Conservation (phyloP, 1,140 invertebrate genomes). For the Maniola jurtina region DNA sequence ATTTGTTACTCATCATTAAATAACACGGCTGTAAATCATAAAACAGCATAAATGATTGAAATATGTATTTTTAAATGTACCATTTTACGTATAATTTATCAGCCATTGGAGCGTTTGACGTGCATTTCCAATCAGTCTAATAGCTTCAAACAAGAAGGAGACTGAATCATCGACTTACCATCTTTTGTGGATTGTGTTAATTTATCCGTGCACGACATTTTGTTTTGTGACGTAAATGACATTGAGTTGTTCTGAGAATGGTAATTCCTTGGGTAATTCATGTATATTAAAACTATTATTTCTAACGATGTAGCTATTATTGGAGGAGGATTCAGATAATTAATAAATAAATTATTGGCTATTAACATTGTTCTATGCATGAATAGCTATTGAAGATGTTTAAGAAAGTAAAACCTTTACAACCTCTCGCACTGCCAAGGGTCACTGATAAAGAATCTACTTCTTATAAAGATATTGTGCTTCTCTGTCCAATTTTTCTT, state of each 20-base stretch:
- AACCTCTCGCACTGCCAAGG: too few relatives aligned
- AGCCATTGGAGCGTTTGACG: conserved; percentile 20
- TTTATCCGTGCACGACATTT: conserved; percentile 11
- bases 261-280: not conserved
- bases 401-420: too few relatives aligned
- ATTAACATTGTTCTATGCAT: not conserved
- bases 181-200: conserved; percentile 22
- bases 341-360: not conserved
- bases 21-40: not conserved
- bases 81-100: conserved; percentile 11
- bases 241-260: conserved; percentile 10
- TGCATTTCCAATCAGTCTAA: conserved; percentile 27
- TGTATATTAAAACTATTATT: conserved; percentile 6
- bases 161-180: conserved; percentile 17
- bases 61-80: not conserved
- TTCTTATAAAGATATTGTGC: too few relatives aligned
- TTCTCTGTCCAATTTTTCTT: too few relatives aligned
- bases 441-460: too few relatives aligned
- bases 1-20: not conserved
- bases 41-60: not conserved
- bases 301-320: not conserved
- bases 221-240: conserved; percentile 10
- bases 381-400: too few relatives aligned
- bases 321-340: too few relatives aligned
- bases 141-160: conserved; percentile 24